A percentile compares a stretch with the other conserved stretches of the same genome.
These are phyloP conservation scores for Scyliorhinus canicula DNA, from an alignment of 2,797 vertebrate genomes.

Conservation along the genomic window DNA sequence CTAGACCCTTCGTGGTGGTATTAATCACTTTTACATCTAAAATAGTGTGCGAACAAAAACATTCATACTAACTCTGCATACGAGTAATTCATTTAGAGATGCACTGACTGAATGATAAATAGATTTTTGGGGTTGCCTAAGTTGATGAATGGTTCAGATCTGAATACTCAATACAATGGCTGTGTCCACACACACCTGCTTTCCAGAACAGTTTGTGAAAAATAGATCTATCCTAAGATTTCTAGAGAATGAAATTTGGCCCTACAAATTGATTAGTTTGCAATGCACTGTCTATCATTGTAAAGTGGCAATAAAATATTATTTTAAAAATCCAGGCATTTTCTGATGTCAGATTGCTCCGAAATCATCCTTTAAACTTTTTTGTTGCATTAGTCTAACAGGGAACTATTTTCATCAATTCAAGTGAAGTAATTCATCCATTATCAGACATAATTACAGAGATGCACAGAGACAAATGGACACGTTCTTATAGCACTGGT, in stretches of 20 bases:
- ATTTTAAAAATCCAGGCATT: neutral
- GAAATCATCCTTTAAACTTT: neutral
- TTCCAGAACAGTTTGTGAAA: neutral
- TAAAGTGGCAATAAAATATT: neutral
- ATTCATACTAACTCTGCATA: neutral
- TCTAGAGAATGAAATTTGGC: neutral
- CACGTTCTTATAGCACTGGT: neutral
- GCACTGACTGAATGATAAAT: constrained; percentile 28
- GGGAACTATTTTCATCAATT: neutral
- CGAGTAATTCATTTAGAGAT: constrained; percentile 4
- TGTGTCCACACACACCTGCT: neutral
- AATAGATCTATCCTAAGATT: neutral
- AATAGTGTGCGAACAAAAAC: constrained; percentile 9
- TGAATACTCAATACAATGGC: constrained; percentile 19
- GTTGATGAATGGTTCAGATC: constrained; percentile 23
- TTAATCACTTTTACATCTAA: constrained; percentile 20
- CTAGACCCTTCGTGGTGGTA: neutral
- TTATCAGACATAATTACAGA: constrained; percentile 34
- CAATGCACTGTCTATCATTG: neutral
- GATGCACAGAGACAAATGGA: constrained; percentile 25
- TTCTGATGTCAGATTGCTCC: neutral
- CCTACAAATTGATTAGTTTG: neutral
- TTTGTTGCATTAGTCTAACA: constrained; percentile 10
- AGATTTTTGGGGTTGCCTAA: neutral
- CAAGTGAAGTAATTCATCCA: constrained; percentile 14